These are phyloP conservation scores for Drosophila kepulauana DNA, from an alignment of 1,140 invertebrate species.

Conservation along the genomic window DNA sequence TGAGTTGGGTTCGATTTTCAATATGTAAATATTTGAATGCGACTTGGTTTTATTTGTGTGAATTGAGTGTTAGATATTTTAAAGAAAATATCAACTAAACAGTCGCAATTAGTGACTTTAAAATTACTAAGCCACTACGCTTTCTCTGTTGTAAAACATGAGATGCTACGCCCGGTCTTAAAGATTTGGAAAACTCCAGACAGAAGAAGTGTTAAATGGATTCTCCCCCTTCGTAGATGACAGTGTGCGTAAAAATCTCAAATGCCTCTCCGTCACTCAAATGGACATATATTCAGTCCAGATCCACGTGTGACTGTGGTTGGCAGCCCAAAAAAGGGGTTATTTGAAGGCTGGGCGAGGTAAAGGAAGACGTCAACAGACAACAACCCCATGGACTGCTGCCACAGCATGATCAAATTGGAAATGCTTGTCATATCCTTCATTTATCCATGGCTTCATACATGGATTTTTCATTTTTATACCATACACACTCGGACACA, in stretches of 20 bases:
- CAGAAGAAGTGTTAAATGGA: background rate
- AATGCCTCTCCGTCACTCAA: conserved; percentile 56
- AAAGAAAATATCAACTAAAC: no score
- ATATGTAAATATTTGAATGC: conserved; percentile 21
- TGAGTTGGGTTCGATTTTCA: background rate
- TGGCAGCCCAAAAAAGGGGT: conserved; percentile 60
- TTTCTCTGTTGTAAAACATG: no score
- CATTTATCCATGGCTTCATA: conserved; percentile 73
- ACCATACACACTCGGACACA: conserved; percentile 23
- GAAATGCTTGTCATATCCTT: conserved; percentile 85
- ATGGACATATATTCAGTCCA: conserved; percentile 2
- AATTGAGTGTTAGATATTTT: no score
- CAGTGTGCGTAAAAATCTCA: conserved; percentile 67
- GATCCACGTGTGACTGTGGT: background rate
- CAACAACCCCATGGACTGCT: conserved; percentile 60
- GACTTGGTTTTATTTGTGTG: no score
- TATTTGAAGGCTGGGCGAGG: conserved; percentile 36
- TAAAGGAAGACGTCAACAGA: conserved; percentile 6
- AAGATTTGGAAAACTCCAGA: no score
- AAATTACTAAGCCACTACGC: no score
- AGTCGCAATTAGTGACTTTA: no score
- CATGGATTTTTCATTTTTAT: conserved; percentile 80
- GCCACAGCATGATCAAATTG: conserved; percentile 73
- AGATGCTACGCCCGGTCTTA: no score
- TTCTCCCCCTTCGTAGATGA: conserved; percentile 13